Evolutionary conservation across 2,113 vertebrate species (phyloP).

Genomic region (Nanger granti): DNA sequence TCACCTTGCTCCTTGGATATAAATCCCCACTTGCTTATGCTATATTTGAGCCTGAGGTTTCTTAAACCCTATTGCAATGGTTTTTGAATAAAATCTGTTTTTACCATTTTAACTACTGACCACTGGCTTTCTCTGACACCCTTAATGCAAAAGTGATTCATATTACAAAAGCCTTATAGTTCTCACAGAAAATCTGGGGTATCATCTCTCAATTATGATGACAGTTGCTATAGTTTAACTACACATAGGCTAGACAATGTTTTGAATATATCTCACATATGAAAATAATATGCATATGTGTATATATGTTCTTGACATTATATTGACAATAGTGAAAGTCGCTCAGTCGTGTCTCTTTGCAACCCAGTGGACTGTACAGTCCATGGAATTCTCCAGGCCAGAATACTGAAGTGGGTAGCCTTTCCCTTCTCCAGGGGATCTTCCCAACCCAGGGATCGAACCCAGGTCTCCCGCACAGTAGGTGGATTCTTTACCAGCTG

Average conservation of each 20-base stretch:
- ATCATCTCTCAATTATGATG: not conserved
- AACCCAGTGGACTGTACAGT: not conserved
- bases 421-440: not conserved
- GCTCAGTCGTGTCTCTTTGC: not conserved
- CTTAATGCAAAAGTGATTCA: not conserved
- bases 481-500: not conserved
- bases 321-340: not conserved
- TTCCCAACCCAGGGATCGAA: not conserved
- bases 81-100: not conserved
- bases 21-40: not conserved
- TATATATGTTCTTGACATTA: not conserved
- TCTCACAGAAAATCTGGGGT: not conserved
- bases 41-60: not conserved
- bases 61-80: not conserved
- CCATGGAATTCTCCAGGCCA: not conserved
- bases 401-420: not conserved
- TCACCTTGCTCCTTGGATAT: not conserved
- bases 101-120: not conserved
- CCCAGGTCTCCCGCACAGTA: not conserved
- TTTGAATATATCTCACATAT: conserved; percentile 3
- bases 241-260: not conserved
- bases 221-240: not conserved
- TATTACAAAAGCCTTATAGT: not conserved
- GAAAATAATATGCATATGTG: not conserved
- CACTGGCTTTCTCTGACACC: not conserved